Conservation (phyloP, 1,140 invertebrate species). For the Drosophila repletoides region DNA sequence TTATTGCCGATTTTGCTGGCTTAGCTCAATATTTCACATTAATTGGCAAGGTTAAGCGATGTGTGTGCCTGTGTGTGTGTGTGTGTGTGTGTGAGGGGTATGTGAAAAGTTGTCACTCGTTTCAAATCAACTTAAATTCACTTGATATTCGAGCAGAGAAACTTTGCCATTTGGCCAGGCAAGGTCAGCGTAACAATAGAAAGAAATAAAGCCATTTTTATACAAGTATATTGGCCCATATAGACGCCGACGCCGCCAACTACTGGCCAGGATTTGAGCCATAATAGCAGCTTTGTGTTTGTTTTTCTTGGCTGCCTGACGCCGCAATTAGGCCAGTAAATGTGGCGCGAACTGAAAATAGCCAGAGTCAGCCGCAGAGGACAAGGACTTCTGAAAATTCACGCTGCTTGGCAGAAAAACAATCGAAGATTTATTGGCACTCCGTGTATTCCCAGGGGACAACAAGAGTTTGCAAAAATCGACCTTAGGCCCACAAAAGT, state of each 20-base stretch:
- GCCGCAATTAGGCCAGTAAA: conserved; percentile 67
- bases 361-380: not conserved
- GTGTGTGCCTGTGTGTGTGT: conserved; percentile 36
- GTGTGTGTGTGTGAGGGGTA: no score
- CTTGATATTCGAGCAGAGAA: conserved; percentile 37
- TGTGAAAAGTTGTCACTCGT: conserved; percentile 36
- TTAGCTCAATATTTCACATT: conserved; percentile 66
- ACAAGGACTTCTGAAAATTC: conserved; percentile 18
- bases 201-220: conserved; percentile 27
- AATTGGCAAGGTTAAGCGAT: conserved; percentile 73
- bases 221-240: conserved; percentile 28
- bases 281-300: conserved; percentile 31
- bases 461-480: conserved; percentile 7
- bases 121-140: conserved; percentile 39
- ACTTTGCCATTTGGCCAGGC: conserved; percentile 16
- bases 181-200: conserved; percentile 68
- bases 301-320: conserved; percentile 48
- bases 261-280: conserved; percentile 17
- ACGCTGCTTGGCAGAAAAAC: conserved; percentile 33
- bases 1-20: conserved; percentile 62
- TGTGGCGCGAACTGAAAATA: conserved; percentile 52
- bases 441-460: conserved; percentile 41
- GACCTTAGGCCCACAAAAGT: conserved; percentile 33
- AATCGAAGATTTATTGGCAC: conserved; percentile 66
- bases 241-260: conserved; percentile 5